Evolutionary conservation across 2,888 invertebrate genomes (phyloP).

Genomic region (Caenorhabditis sp.): DNA sequence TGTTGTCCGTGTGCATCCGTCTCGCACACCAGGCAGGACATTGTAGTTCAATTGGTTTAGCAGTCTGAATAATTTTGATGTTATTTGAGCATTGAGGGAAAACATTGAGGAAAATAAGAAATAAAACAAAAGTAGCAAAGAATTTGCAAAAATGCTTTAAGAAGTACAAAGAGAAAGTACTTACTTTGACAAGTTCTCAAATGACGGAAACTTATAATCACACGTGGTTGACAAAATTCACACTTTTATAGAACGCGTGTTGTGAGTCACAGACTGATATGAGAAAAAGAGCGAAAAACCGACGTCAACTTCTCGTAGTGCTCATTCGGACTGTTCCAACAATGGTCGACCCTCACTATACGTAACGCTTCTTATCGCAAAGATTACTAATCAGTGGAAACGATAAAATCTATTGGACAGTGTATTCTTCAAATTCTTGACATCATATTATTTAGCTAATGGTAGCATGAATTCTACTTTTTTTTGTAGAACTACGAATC

Average conservation of each 20-base stretch:
- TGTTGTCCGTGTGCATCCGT: slow-evolving; percentile 66
- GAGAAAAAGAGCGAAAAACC: slow-evolving; percentile 21
- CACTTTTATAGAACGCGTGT: slow-evolving; percentile 7
- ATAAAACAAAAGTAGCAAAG: background rate
- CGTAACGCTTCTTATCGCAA: slow-evolving; percentile 42
- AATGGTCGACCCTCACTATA: slow-evolving; percentile 37
- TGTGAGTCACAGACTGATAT: slow-evolving; percentile 31
- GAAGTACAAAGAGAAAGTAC: no score
- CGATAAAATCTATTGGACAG: slow-evolving; percentile 48
- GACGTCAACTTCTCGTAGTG: slow-evolving; percentile 33
- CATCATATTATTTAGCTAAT: slow-evolving; percentile 48
- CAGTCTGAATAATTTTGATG: no score
- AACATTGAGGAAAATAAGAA: background rate
- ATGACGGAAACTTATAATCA: slow-evolving; percentile 1
- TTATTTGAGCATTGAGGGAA: no score
- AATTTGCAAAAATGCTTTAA: no score
- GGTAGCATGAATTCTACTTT: slow-evolving; percentile 12
- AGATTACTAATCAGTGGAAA: slow-evolving; percentile 50
- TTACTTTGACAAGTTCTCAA: background rate
- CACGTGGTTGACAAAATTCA: background rate
- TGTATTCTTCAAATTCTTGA: slow-evolving; percentile 46
- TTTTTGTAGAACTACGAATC: background rate
- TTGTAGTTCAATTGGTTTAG: slow-evolving; percentile 1
- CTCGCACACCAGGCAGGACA: slow-evolving; percentile 68
- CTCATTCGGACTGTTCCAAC: slow-evolving; percentile 35